These are phyloP conservation scores for Himalopsyche tibetana DNA, from an alignment of 2,888 invertebrate genomes.

Conservation along the genomic window DNA sequence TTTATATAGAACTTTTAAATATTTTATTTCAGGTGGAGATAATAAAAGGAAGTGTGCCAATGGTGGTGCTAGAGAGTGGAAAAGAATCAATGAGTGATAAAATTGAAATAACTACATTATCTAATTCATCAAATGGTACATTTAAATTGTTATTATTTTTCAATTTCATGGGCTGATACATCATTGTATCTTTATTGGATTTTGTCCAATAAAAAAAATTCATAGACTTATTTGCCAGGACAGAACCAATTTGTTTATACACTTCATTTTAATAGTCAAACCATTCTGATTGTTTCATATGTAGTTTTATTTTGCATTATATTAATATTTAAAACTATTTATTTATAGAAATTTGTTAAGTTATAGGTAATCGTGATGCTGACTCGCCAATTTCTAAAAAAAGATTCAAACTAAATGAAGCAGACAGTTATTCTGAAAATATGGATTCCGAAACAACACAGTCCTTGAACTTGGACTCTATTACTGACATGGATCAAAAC, in stretches of 20 bases:
- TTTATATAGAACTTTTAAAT: background rate
- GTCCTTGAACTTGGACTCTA: background rate
- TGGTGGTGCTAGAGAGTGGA: conserved; percentile 59
- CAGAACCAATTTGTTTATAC: too few relatives aligned
- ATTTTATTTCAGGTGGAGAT: conserved; percentile 57
- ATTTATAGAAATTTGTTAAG: too few relatives aligned
- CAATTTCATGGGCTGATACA: too few relatives aligned
- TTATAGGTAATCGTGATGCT: background rate
- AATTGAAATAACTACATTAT: conserved; percentile 46
- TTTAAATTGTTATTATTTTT: background rate
- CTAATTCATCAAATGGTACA: conserved; percentile 53
- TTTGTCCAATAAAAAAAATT: too few relatives aligned
- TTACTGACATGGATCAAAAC: background rate
- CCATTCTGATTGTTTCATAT: too few relatives aligned
- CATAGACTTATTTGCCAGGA: too few relatives aligned
- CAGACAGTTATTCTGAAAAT: background rate
- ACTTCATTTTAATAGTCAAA: too few relatives aligned
- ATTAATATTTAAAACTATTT: too few relatives aligned
- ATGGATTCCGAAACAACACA: background rate
- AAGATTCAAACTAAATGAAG: background rate
- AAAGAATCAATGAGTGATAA: conserved; percentile 54
- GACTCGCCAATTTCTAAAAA: background rate
- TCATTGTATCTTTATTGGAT: too few relatives aligned
- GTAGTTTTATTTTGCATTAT: too few relatives aligned
- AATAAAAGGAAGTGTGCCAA: conserved; percentile 44